Conservation (phyloP, 2,797 vertebrate species). For the Steatocranus sp. region DNA sequence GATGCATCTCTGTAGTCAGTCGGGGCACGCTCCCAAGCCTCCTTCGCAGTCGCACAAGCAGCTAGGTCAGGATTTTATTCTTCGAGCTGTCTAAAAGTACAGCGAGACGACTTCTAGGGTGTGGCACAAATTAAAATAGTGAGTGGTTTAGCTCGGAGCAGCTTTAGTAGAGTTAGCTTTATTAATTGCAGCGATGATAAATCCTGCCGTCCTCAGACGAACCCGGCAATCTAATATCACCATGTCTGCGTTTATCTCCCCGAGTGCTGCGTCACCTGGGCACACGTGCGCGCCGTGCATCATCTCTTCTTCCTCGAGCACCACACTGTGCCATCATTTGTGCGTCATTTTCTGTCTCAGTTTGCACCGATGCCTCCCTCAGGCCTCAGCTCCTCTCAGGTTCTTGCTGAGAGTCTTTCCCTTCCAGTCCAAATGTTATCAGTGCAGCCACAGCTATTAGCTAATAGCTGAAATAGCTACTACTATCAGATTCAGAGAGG, state of each 20-base stretch:
- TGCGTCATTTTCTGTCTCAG: background rate
- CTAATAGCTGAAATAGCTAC: constrained; percentile 64
- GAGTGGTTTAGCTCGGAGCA: background rate
- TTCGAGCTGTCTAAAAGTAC: background rate
- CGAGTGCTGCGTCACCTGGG: background rate
- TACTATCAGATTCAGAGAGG: constrained; percentile 60
- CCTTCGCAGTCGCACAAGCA: background rate
- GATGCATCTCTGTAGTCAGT: constrained; percentile 37
- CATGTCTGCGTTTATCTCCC: constrained; percentile 14
- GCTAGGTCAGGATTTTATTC: constrained; percentile 1
- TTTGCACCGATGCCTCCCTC: background rate
- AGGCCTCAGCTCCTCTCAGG: background rate
- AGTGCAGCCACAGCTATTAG: constrained; percentile 58
- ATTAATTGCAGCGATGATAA: background rate
- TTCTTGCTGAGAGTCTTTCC: constrained; percentile 12
- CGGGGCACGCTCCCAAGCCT: background rate
- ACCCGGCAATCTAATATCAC: background rate
- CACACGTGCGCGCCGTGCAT: background rate
- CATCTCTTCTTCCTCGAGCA: background rate
- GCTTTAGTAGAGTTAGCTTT: background rate
- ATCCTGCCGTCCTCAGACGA: constrained; percentile 29
- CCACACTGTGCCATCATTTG: background rate
- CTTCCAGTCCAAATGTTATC: constrained; percentile 51
- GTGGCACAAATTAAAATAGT: constrained; percentile 23
- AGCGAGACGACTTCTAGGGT: constrained; percentile 14